These are phyloP conservation scores for Melipona bicolor DNA, from an alignment of 2,888 invertebrate species.

Conservation along the genomic window DNA sequence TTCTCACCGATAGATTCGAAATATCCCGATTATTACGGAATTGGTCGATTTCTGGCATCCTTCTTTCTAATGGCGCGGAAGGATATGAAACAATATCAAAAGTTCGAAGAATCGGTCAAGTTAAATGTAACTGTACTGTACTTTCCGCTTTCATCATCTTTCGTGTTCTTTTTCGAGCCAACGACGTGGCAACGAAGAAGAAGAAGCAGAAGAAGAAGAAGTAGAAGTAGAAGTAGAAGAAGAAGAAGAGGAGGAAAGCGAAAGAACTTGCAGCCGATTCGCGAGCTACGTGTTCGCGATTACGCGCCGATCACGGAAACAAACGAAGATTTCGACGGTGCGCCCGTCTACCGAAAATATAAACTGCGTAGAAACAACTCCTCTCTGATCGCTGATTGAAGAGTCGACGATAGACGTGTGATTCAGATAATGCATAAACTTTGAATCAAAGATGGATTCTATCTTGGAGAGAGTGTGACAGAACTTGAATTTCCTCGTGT, in stretches of 20 bases:
- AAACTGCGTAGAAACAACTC: conserved; percentile 66
- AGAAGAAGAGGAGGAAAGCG: background rate
- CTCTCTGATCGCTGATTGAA: conserved; percentile 80
- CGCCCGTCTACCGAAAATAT: conserved; percentile 70
- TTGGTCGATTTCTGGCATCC: conserved; percentile 16
- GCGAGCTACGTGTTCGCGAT: background rate
- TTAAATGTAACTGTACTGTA: background rate
- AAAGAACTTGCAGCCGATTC: background rate
- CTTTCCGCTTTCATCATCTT: background rate
- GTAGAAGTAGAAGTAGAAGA: no score
- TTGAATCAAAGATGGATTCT: conserved; percentile 62
- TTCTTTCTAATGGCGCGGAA: background rate
- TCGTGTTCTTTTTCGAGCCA: background rate
- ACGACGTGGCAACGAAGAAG: background rate
- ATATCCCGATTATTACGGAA: background rate
- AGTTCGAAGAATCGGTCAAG: background rate
- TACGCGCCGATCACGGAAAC: background rate
- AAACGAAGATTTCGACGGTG: background rate
- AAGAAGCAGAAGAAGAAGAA: no score
- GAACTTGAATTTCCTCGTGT: conserved; percentile 42
- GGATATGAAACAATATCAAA: no score
- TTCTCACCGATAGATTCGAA: background rate
- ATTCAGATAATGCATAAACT: conserved; percentile 64
- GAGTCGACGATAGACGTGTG: conserved; percentile 83
- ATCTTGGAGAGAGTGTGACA: conserved; percentile 51